Evolutionary conservation across 2,888 invertebrate genomes (phyloP).

Genomic region (Ceramica pisi): DNA sequence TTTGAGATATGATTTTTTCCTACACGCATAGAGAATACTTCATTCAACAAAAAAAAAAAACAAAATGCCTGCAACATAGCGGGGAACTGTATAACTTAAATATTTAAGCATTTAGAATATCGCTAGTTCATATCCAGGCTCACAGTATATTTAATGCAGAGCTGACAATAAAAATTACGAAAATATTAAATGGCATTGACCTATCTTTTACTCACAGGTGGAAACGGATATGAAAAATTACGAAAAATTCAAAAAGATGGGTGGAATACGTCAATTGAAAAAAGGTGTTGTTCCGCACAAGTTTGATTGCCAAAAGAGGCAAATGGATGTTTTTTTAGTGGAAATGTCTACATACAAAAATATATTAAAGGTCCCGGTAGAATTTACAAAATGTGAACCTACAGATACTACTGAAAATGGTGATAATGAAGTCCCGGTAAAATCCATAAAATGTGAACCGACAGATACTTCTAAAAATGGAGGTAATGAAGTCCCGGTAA

Average conservation of each 20-base stretch:
- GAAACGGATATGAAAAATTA: constrained; percentile 27
- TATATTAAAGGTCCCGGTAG: constrained; percentile 33
- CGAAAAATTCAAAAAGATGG: constrained; percentile 7
- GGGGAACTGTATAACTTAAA: no score
- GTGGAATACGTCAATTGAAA: constrained; percentile 21
- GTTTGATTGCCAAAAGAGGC: constrained; percentile 34
- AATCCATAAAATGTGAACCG: no score
- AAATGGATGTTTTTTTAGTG: constrained; percentile 17
- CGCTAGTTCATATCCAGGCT: no score
- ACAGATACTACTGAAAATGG: background rate
- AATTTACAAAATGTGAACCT: constrained; percentile 42
- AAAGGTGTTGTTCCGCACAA: constrained; percentile 43
- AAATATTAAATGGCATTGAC: background rate
- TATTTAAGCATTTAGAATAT: no score
- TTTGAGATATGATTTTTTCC: no score
- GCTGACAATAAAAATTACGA: background rate
- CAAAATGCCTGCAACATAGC: no score
- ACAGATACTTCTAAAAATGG: no score
- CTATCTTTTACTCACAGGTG: constrained; percentile 17
- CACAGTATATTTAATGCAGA: background rate
- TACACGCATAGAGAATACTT: no score
- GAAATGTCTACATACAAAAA: constrained; percentile 36
- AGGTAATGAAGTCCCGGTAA: no score
- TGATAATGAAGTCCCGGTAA: background rate
- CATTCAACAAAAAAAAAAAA: no score